A percentile compares a stretch with the other conserved stretches of the same genome.
phyloP scores from a whole-genome alignment of 2,113 vertebrate genomes.

The Salvelinus alpinus region DNA sequence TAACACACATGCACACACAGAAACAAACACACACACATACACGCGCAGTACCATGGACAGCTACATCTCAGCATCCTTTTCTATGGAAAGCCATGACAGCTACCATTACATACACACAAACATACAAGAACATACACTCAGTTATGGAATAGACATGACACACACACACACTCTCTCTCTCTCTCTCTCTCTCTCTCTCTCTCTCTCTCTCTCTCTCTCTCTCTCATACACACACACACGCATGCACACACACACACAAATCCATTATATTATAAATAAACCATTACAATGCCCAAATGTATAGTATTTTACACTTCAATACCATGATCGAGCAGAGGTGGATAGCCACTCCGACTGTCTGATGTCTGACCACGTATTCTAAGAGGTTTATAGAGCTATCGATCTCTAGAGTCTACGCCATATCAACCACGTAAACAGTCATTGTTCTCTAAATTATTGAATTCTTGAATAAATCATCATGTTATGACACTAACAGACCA shows the following conservation, averaged over 20 bases:
- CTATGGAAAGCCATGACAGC: no score
- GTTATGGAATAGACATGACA: not conserved
- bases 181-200: no score
- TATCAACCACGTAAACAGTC: slow-evolving; percentile 37
- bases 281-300: not conserved
- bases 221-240: not conserved
- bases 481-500: slow-evolving; percentile 30
- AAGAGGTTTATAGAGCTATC: slow-evolving; percentile 50
- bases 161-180: no score
- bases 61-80: no score
- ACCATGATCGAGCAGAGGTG: not conserved
- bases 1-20: no score
- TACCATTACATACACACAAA: no score
- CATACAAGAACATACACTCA: not conserved
- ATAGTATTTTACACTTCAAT: no score
- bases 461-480: slow-evolving; percentile 45
- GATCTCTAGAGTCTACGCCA: slow-evolving; percentile 53
- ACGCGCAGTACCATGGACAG: not conserved
- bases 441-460: slow-evolving; percentile 31
- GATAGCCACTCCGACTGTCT: slow-evolving; percentile 33
- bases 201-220: no score
- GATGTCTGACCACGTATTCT: slow-evolving; percentile 56
- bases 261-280: slow-evolving; percentile 4
- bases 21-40: slow-evolving; percentile 1
- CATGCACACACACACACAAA: no score